Base-by-base conservation (phyloP, 2,113 vertebrate species). In the Silurus glanis region DNA sequence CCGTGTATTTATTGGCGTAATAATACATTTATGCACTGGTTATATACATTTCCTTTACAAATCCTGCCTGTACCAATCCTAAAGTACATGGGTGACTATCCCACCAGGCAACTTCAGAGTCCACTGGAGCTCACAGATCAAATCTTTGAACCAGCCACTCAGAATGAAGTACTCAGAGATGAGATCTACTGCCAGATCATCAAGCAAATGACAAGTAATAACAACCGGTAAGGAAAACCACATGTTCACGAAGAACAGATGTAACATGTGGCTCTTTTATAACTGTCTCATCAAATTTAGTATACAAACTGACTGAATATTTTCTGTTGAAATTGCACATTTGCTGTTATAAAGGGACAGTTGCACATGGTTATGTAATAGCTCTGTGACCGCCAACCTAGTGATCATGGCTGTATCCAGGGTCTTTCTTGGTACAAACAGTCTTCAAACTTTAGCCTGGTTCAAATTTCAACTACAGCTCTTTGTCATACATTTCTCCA, bases 151-250 rank as follows among this genome's bases (percentile, higher is more conserved):
- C 88, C 91, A 3, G 95, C 97, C 37, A 94, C 97, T 37, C 88
- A 96, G 88, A 88, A 97, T 0, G 94, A 96, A 0, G 85, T 84
- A 0, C 93, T 99, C 45, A 89, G 94, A 85, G 98, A 99, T 6
- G 98, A 99, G 90, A 95, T 98, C 90, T 99, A 98, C 89, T 98
- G 98, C 88, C 98, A 99, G 95, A 97, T 99, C 87, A 96, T 99
- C 94, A 99, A 97, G 90, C 98, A 99, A 89, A 95, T 99, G 92
- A 99, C 96, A 0, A 94, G 90, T 89, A 99, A 99, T 86, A 94
- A 92, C 89, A 97, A 95, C 92, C 95, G 97, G 98, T 99, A 93
- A 88, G 51, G 0, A 80, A 51, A 23, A 37, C 21, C n/a, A 8
- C 23, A 56, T n/a, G 1, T 61, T 76, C 4, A 6, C 9, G 25